Percentiles rank a stretch among this genome's conserved stretches.
Conservation (phyloP, 2,888 invertebrate genomes). For the Tigriopus californicus region DNA sequence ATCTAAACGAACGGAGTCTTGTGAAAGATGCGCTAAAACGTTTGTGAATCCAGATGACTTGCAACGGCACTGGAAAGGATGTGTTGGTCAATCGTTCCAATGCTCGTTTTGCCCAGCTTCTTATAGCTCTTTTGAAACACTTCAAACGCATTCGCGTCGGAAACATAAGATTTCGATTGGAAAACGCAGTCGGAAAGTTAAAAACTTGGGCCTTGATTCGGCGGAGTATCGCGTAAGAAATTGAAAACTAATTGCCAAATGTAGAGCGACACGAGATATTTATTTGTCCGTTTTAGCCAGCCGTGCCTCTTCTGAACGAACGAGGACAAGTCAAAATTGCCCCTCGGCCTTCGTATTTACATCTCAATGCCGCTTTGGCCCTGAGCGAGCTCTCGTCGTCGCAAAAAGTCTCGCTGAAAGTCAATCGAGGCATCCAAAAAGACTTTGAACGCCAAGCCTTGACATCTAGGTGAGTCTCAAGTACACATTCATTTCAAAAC, state of each 20-base stretch:
- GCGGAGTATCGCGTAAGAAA: no score
- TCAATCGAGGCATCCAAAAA: no score
- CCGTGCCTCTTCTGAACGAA: not conserved
- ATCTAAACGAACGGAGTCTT: not conserved
- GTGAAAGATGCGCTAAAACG: not conserved
- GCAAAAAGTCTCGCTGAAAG: no score
- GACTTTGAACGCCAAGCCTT: no score
- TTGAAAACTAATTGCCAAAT: no score
- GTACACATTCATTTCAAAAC: no score
- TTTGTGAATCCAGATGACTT: not conserved
- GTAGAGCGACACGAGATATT: no score
- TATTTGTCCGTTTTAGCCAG: not conserved
- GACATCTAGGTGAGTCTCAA: no score
- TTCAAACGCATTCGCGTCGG: slow-evolving; percentile 9
- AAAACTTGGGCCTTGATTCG: no score
- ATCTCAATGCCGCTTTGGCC: slow-evolving; percentile 1
- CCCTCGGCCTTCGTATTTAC: not conserved
- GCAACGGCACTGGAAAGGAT: not conserved
- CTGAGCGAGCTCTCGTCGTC: not conserved
- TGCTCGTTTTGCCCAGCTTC: not conserved
- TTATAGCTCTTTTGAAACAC: not conserved
- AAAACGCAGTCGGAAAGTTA: no score
- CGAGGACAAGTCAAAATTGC: not conserved
- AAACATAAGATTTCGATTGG: not conserved
- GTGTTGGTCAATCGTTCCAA: not conserved